Evolutionary conservation across 2,797 vertebrate species (phyloP), one percentile per base, ranked within the genome.

Genomic region (Bradypodion pumilum): DNA sequence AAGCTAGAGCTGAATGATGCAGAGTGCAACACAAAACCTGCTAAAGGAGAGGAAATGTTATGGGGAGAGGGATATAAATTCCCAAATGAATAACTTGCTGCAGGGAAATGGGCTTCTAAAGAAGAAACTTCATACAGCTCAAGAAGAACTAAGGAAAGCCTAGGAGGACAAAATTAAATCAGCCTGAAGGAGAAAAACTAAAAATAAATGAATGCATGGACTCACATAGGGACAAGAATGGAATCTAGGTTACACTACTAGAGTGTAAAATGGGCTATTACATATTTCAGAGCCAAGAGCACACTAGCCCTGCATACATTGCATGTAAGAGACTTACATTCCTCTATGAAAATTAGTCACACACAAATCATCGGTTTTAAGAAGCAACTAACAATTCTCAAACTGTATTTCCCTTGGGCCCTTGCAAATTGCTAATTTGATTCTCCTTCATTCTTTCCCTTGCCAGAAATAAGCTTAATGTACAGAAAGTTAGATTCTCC

Each of bases 101-200:
- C 10, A 72, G 0, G 74, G 85, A 89, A 91, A 89, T 46, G 25
- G 76, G 40, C 89, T 87, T 86, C 89, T 91, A 72, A 87, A 89
- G 86, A 85, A 44, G 25, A 85, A 93, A 81, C 42, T 87, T 88
- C 69, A 90, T 76, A 56, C 79, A 89, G 86, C 80, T 81, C 62
- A 87, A 86, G 81, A 46, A 90, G 85, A 90, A 76, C 89, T 89
- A 91, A 93, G 89, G 91, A 94, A 91, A 93, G 86, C 81, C 49
- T 69, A 68, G 52, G 74, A 83, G 80, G 87, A 82, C 32, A 78
- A 35, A 88, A 89, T 25, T 76, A 25, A 87, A 88, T 42, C 35
- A 63, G 56, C n/a, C 0, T 0, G 68, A 29, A 40, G 5, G 37
- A 89, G 85, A 7, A 52, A 46, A 52, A 35, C 16, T 56, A 89